Evolutionary conservation across 1,140 invertebrate genomes (phyloP).

Genomic region (Cepaea nemoralis): DNA sequence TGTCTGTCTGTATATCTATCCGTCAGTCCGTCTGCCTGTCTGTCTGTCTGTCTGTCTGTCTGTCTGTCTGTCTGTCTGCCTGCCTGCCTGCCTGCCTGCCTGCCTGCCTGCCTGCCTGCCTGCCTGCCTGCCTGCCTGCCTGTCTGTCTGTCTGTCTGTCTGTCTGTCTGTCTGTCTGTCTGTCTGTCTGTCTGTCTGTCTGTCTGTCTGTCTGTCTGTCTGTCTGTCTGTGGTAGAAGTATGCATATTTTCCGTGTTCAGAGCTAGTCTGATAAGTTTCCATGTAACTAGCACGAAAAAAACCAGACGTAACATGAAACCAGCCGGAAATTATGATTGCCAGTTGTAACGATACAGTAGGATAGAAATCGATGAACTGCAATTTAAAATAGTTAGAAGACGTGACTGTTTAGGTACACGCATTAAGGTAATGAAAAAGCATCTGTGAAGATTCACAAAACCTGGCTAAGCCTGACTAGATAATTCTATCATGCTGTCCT

Average conservation of each 20-base stretch:
- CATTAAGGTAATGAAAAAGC: too few relatives aligned
- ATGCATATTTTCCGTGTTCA: neutral
- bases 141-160: conserved; percentile 38
- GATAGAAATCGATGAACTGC: too few relatives aligned
- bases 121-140: conserved; percentile 20
- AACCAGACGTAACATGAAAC: too few relatives aligned
- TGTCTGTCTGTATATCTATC: conserved; percentile 26
- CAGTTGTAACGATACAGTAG: too few relatives aligned
- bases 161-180: conserved; percentile 48
- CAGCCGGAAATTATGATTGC: too few relatives aligned
- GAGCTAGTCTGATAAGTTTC: too few relatives aligned
- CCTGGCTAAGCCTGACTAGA: too few relatives aligned
- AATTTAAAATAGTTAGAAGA: too few relatives aligned
- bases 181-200: conserved; percentile 49
- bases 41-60: conserved; percentile 34
- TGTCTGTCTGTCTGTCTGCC: conserved; percentile 25
- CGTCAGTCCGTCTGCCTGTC: conserved; percentile 21
- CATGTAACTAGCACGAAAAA: too few relatives aligned
- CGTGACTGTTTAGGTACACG: too few relatives aligned
- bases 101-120: conserved; percentile 23
- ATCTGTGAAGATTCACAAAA: too few relatives aligned
- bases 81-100: conserved; percentile 23
- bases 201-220: conserved; percentile 49
- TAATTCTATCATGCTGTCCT: too few relatives aligned
- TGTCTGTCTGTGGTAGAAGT: conserved; percentile 45